Evolutionary conservation across 2,888 invertebrate species (phyloP), one percentile per base, ranked within the genome.

Genomic region (Carterocephalus palaemon): DNA sequence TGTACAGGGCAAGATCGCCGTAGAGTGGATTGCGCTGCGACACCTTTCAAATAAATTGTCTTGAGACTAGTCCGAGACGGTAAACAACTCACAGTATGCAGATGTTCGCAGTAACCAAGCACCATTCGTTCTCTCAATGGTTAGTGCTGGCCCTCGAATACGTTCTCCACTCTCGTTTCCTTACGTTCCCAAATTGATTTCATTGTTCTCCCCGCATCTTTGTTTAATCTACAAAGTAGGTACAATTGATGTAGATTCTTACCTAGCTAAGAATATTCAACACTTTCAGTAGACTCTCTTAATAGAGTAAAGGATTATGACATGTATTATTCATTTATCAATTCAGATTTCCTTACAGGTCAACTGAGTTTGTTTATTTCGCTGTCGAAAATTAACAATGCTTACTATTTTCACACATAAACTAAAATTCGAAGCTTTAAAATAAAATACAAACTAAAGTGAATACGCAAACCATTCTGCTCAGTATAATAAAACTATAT

Each of bases 11-110:
- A 60, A 67, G 73, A 72, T 76, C 67, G 74, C 63, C 33, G 47
- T 12, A 68, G 74, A 83, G 84, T 80, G 82, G 81, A 85, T 84
- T 84, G 82, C 81, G 64, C 70, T 80, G 64, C 70, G 81, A 84
- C 82, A 83, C 84, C 86, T 86, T 83, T 86, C 82, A 84, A 84
- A 82, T 75, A 85, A 81, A 86, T 86, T 86, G 86, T 84, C 75
- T 72, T 72, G 86, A 82, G 79, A 80, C 77, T 74, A 61, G 52
- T 65, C 64, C 59, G 68, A 66, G 70, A 66, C 71, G 66, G 82
- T 84, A 84, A 84, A 84, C 85, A 83, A 79, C 70, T 75, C 75
- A 70, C 70, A 64, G 70, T 74, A 82, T 83, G 84, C 82, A 82
- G 80, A 83, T 79, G 69, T 72, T 69, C 65, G 60, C 54, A 62